Evolutionary conservation across 2,888 invertebrate genomes (phyloP).

Genomic region (Nomada fucata): DNA sequence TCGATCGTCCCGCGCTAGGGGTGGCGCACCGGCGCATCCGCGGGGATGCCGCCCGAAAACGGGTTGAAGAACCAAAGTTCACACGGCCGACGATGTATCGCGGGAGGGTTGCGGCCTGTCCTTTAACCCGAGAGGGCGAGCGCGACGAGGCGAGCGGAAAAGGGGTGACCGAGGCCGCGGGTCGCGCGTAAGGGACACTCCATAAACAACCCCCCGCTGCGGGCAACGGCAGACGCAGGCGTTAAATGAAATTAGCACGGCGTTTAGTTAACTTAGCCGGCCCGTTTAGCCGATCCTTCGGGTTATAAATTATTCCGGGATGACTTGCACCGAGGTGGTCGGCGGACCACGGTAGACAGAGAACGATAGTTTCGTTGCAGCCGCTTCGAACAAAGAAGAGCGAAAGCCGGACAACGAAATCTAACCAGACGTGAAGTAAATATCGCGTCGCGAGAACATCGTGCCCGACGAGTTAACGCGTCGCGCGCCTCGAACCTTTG

Average conservation of each 20-base stretch:
- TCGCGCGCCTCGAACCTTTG: constrained; percentile 25
- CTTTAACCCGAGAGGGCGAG: constrained; percentile 18
- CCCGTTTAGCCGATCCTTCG: constrained; percentile 78
- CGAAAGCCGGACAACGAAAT: constrained; percentile 36
- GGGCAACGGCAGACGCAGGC: constrained; percentile 72
- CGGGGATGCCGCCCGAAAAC: constrained; percentile 66
- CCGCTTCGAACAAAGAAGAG: not conserved
- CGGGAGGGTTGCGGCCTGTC: constrained; percentile 1
- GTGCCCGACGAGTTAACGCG: too few species aligned
- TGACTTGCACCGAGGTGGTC: constrained; percentile 78
- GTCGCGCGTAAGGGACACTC: constrained; percentile 52
- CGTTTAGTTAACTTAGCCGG: constrained; percentile 81
- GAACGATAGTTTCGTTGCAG: not conserved
- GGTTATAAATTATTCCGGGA: constrained; percentile 82
- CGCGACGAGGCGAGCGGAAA: constrained; percentile 32
- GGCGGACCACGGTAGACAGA: constrained; percentile 35
- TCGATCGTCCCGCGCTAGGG: constrained; percentile 51
- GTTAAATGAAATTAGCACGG: constrained; percentile 83
- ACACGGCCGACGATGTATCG: constrained; percentile 20
- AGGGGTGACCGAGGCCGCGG: constrained; percentile 33
- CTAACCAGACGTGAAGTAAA: constrained; percentile 47
- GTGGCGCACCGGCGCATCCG: constrained; percentile 61
- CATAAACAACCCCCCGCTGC: constrained; percentile 79
- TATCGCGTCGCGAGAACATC: not conserved
- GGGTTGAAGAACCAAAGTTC: constrained; percentile 52